phyloP scores from a whole-genome alignment of 37 sponge, comb jelly and placozoan genomes.

The Bolinopsis microptera region DNA sequence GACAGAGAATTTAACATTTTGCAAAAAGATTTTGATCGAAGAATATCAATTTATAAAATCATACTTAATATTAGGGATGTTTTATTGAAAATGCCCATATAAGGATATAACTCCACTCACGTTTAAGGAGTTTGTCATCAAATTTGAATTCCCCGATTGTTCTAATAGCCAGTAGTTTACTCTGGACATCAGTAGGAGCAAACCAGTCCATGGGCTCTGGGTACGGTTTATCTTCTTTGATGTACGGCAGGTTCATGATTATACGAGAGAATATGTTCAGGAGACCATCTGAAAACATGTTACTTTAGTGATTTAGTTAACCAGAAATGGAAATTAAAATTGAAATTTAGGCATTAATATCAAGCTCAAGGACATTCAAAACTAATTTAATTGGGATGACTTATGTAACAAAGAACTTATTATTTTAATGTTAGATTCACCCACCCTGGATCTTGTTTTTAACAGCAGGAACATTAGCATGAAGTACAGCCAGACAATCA shows the following conservation, averaged over 20 bases:
- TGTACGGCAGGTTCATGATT: conserved; percentile 26
- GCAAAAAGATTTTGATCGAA: too few species aligned
- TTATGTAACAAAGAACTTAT: too few species aligned
- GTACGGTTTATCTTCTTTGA: conserved; percentile 48
- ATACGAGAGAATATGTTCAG: conserved; percentile 45
- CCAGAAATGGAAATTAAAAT: too few species aligned
- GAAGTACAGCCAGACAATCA: conserved; percentile 49
- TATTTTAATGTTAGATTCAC: too few species aligned
- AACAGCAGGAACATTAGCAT: conserved; percentile 42
- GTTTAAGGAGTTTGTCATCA: conserved; percentile 54
- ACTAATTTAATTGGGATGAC: too few species aligned
- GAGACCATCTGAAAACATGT: conserved; percentile 18
- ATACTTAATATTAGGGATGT: too few species aligned
- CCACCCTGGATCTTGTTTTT: conserved; percentile 33
- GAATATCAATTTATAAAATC: too few species aligned
- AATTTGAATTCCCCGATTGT: conserved; percentile 81
- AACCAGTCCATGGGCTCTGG: neutral
- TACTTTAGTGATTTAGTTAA: too few species aligned
- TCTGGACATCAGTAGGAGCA: neutral
- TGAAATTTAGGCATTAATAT: too few species aligned
- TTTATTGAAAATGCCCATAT: too few species aligned
- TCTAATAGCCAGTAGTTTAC: conserved; percentile 71
- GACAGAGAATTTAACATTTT: neutral
- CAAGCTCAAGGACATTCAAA: too few species aligned
- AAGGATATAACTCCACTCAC: neutral